Base-by-base conservation (phyloP, 2,113 vertebrate genomes). In the Oostethus manadensis region DNA sequence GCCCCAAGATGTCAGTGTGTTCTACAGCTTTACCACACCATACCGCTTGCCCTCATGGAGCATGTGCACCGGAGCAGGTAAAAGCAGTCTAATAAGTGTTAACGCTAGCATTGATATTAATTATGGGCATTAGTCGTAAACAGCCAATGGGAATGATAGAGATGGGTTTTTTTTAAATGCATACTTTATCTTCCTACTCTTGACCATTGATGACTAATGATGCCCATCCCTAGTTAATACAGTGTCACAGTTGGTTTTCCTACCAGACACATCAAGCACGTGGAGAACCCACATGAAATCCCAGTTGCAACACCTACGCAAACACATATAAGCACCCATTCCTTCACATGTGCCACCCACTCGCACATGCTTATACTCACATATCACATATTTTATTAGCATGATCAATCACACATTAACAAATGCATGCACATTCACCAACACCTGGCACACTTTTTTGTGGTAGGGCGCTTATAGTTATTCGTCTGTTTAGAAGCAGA, bases 1-100 rank as follows among this genome's bases (percentile, higher is more conserved):
- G 0, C 96, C 97, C 1, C 95, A 95, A 43, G 97, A 99, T 2
- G 91, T 98, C 66, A 93, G 93, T 8, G 90, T 96, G 69, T 99
- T 98, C 82, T 98, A 96, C 80, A 95, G 94, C 82, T 93, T 89
- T 75, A 98, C 96, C 22, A 92, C 92, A 0, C 94, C 94, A 0
- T 94, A 91, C 85, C 92, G 91, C 70, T 89, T 99, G 15, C 94
- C 95, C 0, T 91, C 93, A 0, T 99, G 96, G 97, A 92, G 91
- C 62, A 85, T 91, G 88, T 92, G 91, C 86, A 89, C 86, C 0
- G 91, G 92, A 64, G 88, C 89, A 81, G 97, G 96, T 98, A 84
- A 20, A 1, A 83, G 29, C 21, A 11, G 14, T 1, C 9, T 45
- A 45, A 6, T 45, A 46, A 68, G 14, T n/a, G 33, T 10, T 3